A percentile compares a stretch with the other conserved stretches of the same genome.
phyloP scores from a whole-genome alignment of 2,888 invertebrate genomes.

The Dromius quadrimaculatus region DNA sequence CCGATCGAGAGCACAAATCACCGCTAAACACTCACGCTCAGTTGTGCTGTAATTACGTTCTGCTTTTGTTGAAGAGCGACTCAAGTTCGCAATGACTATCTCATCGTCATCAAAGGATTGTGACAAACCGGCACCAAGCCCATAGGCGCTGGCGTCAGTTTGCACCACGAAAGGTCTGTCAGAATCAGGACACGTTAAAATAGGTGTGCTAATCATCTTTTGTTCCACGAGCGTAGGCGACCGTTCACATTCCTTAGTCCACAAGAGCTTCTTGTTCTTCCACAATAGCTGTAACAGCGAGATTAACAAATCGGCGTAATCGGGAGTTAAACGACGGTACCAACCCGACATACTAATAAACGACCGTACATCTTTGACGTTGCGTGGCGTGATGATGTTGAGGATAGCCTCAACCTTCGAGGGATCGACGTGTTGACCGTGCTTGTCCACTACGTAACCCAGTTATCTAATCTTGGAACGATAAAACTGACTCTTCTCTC shows the following conservation, averaged over 20 bases:
- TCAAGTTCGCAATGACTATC: slow-evolving; percentile 53
- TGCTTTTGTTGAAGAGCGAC: slow-evolving; percentile 38
- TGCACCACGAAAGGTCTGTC: slow-evolving; percentile 32
- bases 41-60: slow-evolving; percentile 54
- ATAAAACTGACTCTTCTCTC: too few relatives aligned
- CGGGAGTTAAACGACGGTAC: slow-evolving; percentile 37
- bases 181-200: slow-evolving; percentile 46
- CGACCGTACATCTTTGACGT: background rate
- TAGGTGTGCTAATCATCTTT: slow-evolving; percentile 12
- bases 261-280: slow-evolving; percentile 11
- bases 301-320: background rate
- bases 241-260: slow-evolving; percentile 2
- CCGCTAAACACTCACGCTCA: slow-evolving; percentile 38
- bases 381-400: too few relatives aligned
- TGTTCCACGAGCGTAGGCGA: slow-evolving; percentile 17
- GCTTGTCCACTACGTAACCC: too few relatives aligned
- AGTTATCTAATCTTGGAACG: too few relatives aligned
- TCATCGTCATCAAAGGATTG: slow-evolving; percentile 36
- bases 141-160: slow-evolving; percentile 39
- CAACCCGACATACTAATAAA: slow-evolving; percentile 21
- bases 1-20: slow-evolving; percentile 32
- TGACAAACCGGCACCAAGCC: slow-evolving; percentile 31
- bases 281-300: background rate
- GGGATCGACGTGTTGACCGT: too few relatives aligned
- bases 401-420: too few relatives aligned